A percentile compares a stretch with the other conserved stretches of the same genome.
These are phyloP conservation scores for Macroglossus sobrinus DNA, from an alignment of 2,113 vertebrate genomes.

Conservation along the genomic window DNA sequence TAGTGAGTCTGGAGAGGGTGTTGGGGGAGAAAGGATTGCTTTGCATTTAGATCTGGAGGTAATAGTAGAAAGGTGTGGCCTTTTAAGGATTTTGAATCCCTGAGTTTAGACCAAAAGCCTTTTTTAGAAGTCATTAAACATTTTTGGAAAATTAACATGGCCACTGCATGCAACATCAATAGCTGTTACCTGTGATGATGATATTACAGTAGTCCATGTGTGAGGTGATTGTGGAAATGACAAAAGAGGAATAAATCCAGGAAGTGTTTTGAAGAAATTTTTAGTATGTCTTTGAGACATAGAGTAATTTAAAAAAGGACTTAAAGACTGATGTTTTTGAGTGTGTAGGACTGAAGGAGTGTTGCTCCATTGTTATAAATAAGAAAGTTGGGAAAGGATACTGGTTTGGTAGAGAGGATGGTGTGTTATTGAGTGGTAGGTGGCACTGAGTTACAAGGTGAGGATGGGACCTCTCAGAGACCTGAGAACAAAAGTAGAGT, in stretches of 20 bases:
- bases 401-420: not conserved
- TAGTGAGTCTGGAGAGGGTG: not conserved
- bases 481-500: not conserved
- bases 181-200: not conserved
- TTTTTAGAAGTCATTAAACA: not conserved
- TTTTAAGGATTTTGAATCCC: not conserved
- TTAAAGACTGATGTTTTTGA: not conserved
- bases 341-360: not conserved
- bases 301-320: not conserved
- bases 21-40: not conserved
- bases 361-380: not conserved
- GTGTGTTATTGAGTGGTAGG: not conserved
- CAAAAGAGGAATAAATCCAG: not conserved
- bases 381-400: not conserved
- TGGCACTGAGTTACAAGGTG: not conserved
- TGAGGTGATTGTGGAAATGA: not conserved
- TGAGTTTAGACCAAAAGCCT: not conserved
- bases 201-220: not conserved
- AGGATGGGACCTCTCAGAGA: not conserved
- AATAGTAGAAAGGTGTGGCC: not conserved
- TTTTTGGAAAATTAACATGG: slow-evolving; percentile 26
- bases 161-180: not conserved
- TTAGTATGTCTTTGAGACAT: not conserved
- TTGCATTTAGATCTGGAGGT: not conserved
- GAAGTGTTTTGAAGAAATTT: slow-evolving; percentile 15